A percentile compares a stretch with the other conserved stretches of the same genome.
These are phyloP conservation scores for Apis laboriosa DNA, from an alignment of 1,140 invertebrate genomes.

Conservation along the genomic window DNA sequence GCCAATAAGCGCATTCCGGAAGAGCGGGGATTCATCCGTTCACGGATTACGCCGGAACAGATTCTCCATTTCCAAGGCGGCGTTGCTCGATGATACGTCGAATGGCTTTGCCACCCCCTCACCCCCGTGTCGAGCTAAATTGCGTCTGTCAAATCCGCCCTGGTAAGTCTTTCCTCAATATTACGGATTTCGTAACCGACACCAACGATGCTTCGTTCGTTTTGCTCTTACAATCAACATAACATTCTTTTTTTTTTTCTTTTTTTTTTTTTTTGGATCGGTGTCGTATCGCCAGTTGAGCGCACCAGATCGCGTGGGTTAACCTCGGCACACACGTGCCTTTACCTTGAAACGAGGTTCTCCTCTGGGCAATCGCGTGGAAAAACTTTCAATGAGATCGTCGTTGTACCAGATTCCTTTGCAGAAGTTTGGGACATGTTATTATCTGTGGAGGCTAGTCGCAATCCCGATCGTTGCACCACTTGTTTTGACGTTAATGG, in stretches of 20 bases:
- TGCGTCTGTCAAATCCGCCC: conserved; percentile 52
- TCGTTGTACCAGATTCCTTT: not conserved
- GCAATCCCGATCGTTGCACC: not conserved
- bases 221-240: conserved; percentile 41
- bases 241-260: not conserved
- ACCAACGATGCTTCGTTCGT: conserved; percentile 31
- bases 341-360: no score
- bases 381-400: conserved; percentile 21
- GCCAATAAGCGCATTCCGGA: conserved; percentile 44
- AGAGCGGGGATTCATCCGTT: conserved; percentile 37
- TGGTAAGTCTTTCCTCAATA: conserved; percentile 45
- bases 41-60: conserved; percentile 47
- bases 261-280: not conserved
- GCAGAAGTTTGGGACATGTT: not conserved
- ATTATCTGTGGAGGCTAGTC: not conserved
- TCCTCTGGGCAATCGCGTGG: not conserved
- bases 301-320: not conserved
- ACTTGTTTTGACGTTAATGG: conserved; percentile 32
- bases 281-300: not conserved
- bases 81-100: conserved; percentile 50
- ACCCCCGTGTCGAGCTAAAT: conserved; percentile 8
- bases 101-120: not conserved
- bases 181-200: conserved; percentile 51
- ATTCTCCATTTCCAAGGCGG: conserved; percentile 42
- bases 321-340: conserved; percentile 4